These are phyloP conservation scores for Drosophila maculinotata DNA, from an alignment of 2,888 invertebrate genomes.

Conservation along the genomic window DNA sequence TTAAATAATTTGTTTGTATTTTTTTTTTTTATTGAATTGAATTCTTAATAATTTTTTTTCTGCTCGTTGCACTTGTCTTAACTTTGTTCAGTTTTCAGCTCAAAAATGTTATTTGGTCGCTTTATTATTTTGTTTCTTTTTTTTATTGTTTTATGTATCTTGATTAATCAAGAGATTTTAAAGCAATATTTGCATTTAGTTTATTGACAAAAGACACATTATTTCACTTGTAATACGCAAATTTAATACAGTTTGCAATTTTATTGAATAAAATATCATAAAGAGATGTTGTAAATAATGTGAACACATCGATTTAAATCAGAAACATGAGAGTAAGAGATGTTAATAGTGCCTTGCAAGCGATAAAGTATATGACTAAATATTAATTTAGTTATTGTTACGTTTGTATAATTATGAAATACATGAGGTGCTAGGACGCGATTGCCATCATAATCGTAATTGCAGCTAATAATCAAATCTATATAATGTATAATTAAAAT, in stretches of 20 bases:
- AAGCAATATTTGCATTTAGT: constrained; percentile 38
- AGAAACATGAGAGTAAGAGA: constrained; percentile 9
- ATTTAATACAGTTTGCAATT: constrained; percentile 66
- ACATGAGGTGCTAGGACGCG: constrained; percentile 54
- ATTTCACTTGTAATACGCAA: constrained; percentile 56
- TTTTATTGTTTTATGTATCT: constrained; percentile 11
- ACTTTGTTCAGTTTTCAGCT: constrained; percentile 36
- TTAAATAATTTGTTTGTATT: constrained; percentile 16
- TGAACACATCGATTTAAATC: constrained; percentile 43
- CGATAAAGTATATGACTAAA: constrained; percentile 48
- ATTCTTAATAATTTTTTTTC: constrained; percentile 19
- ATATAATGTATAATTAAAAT: background rate
- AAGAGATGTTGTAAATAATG: constrained; percentile 29
- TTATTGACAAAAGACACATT: constrained; percentile 53
- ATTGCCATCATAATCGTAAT: constrained; percentile 38
- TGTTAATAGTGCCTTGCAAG: constrained; percentile 33
- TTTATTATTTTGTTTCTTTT: constrained; percentile 8
- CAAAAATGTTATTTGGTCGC: constrained; percentile 59
- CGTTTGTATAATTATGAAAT: constrained; percentile 55
- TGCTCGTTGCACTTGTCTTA: constrained; percentile 34
- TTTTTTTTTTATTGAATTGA: constrained; percentile 28
- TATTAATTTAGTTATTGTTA: constrained; percentile 63
- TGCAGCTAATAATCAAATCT: constrained; percentile 33
- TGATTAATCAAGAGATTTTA: constrained; percentile 28
- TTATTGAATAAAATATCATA: constrained; percentile 50